Evolutionary conservation across 2,113 vertebrate genomes (phyloP).

Genomic region (Ciconia maguari): DNA sequence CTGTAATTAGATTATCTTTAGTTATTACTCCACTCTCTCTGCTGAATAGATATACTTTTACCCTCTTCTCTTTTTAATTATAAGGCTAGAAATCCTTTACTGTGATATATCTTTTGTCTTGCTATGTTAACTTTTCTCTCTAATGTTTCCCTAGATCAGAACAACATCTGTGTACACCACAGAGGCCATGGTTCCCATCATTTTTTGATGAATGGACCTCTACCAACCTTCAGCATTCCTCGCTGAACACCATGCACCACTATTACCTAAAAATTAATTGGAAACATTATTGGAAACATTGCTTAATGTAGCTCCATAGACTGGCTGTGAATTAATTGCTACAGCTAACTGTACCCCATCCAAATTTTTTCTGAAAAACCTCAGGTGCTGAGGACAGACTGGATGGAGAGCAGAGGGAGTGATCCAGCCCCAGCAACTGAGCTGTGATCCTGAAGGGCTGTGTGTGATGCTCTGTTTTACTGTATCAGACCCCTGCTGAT

Average conservation of each 20-base stretch:
- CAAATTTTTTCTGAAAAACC: not conserved
- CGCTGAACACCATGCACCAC: rapidly evolving
- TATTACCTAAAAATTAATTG: conserved; percentile 45
- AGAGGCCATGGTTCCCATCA: not conserved
- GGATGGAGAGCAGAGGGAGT: not conserved
- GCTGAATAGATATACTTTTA: not conserved
- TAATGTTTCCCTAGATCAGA: not conserved
- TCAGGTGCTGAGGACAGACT: not conserved
- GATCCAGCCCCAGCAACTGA: not conserved
- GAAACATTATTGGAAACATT: not conserved
- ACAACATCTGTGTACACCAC: conserved; percentile 12
- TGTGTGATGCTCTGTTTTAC: not conserved
- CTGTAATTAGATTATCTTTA: conserved; percentile 17
- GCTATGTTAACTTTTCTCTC: not conserved
- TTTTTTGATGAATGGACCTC: conserved; percentile 28
- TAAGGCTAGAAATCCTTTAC: not conserved
- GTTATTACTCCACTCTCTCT: not conserved
- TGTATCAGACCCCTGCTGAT: not conserved
- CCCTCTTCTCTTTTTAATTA: conserved; percentile 10
- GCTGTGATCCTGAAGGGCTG: not conserved
- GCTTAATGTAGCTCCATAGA: conserved; percentile 7
- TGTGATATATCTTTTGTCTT: not conserved
- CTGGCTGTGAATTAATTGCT: not conserved
- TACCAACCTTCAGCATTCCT: not conserved
- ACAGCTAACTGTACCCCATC: not conserved